Base-by-base conservation (phyloP, 2,888 invertebrate species). In the Selenia dentaria region DNA sequence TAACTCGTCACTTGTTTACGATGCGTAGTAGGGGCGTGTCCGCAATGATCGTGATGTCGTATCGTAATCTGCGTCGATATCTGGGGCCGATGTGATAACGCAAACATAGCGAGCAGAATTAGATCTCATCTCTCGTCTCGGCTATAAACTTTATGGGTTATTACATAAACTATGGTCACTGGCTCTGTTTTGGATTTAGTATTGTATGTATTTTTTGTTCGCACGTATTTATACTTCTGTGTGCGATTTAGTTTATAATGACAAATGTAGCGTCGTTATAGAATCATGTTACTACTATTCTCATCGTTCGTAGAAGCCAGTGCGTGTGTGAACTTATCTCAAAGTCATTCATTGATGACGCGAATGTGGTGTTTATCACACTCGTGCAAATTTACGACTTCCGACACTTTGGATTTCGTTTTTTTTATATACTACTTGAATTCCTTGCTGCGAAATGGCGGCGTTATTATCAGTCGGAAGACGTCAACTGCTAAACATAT, bases 1-100 rank as follows among this genome's bases (percentile, higher is more conserved):
- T 46, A 35, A 46, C 12, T 39, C 35, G 35, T 16, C 34, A 35
- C 26, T 35, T 36, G 40, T 46, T 46, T 46, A 40, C 35, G 10
- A 40, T 22, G 18, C 6, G 28, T 14, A 9, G 18, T 26, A 35
- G 39, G 22, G 46, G 46, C 39, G 26, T 31, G 39, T 40, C 35
- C 31, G n/a, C n/a, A 8, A 29, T 16, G 32, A 36, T 20, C 13
- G 22, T 46, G 35, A 36, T 35, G 45, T 16, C 2, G 16, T 16
- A n/a, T 16, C 4, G 16, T 35, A 46, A 40, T 39, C 33, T 8
- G 35, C 13, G n/a, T 26, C 9, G 31, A 29, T 40, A 28, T 29
- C 18, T 28, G 16, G 16, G 5, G 26, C 11, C 10, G 20, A 9
- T 12, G 32, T 27, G 43, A 26, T 44, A 33, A 31, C 10, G 12